A percentile compares a stretch with the other conserved stretches of the same genome.
Evolutionary conservation across 2,797 vertebrate genomes (phyloP).

Genomic region (Acanthopagrus latus): DNA sequence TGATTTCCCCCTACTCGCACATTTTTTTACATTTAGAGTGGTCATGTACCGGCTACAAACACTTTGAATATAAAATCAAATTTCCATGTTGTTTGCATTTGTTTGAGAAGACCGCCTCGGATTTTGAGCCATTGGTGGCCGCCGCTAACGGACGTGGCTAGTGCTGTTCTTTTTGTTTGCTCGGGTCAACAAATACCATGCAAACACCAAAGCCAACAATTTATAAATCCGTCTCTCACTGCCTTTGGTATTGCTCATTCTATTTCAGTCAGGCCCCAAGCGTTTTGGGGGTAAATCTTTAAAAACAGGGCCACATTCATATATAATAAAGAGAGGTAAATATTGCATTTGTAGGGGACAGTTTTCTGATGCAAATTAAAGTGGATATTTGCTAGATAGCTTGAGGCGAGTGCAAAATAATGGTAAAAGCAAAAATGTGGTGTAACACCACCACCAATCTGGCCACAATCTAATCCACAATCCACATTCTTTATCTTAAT

Average conservation of each 20-base stretch:
- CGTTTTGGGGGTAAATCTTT: no score
- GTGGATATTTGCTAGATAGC: neutral
- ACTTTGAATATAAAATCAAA: constrained; percentile 59
- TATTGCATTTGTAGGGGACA: neutral
- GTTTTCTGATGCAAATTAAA: neutral
- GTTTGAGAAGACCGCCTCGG: constrained; percentile 33
- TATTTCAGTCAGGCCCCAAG: neutral
- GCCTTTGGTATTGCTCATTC: neutral
- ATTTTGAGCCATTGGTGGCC: constrained; percentile 27
- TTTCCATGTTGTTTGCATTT: constrained; percentile 53
- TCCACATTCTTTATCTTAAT: no score
- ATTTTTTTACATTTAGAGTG: constrained; percentile 61
- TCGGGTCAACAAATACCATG: constrained; percentile 10
- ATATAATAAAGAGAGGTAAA: neutral
- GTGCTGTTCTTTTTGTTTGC: constrained; percentile 13
- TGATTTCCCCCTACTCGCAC: constrained; percentile 53
- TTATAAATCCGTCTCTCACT: constrained; percentile 2
- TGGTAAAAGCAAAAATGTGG: neutral
- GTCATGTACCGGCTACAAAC: constrained; percentile 37
- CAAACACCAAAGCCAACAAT: constrained; percentile 20
- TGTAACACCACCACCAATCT: neutral
- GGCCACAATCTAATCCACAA: no score
- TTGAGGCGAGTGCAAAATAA: neutral
- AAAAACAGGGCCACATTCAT: no score
- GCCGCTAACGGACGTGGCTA: constrained; percentile 18